Percentiles rank a stretch among this genome's conserved stretches.
phyloP scores from a whole-genome alignment of 2,888 invertebrate species.

The Synergus laeviventris region DNA sequence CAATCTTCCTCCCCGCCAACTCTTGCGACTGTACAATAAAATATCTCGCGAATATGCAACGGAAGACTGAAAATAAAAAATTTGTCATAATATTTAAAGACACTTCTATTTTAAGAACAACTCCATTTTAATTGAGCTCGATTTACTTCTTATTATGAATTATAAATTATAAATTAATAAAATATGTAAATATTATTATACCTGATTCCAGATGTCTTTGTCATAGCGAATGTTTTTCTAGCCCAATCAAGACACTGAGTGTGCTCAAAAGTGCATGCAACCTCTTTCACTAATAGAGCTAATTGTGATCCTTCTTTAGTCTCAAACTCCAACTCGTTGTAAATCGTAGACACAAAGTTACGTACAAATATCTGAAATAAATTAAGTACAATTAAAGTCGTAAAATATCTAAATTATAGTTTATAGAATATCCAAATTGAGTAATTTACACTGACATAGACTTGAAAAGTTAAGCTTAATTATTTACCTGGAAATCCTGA shows the following conservation, averaged over 20 bases:
- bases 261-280: slow-evolving; percentile 65
- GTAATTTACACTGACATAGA: slow-evolving; percentile 2
- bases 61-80: slow-evolving; percentile 57
- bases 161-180: background rate
- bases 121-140: slow-evolving; percentile 10
- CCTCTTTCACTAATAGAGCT: slow-evolving; percentile 60
- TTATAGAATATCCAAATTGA: background rate
- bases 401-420: background rate
- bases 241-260: slow-evolving; percentile 64
- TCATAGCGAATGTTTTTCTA: slow-evolving; percentile 51
- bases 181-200: background rate
- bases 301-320: slow-evolving; percentile 60
- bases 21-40: slow-evolving; percentile 67
- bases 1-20: slow-evolving; percentile 65
- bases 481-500: slow-evolving; percentile 65
- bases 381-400: background rate
- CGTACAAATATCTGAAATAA: slow-evolving; percentile 63
- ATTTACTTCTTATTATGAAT: background rate
- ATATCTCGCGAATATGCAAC: slow-evolving; percentile 61
- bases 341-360: slow-evolving; percentile 62
- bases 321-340: slow-evolving; percentile 55
- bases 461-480: background rate
- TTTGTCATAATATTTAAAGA: background rate
- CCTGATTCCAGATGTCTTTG: slow-evolving; percentile 38
- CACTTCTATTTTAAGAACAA: background rate